phyloP scores from a whole-genome alignment of 2,888 invertebrate genomes.

The Adelphocoris suturalis region DNA sequence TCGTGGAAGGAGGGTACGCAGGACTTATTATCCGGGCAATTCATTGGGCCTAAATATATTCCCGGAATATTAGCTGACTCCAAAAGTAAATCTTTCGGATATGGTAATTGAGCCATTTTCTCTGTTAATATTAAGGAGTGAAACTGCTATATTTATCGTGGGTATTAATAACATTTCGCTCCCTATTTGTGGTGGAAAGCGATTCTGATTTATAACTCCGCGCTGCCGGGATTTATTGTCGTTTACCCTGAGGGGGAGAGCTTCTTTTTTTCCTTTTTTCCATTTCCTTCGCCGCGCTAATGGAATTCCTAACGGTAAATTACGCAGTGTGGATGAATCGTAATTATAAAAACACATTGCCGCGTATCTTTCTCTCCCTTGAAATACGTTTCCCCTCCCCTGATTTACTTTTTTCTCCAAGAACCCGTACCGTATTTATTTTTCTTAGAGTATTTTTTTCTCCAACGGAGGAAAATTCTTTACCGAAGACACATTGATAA shows the following conservation, averaged over 20 bases:
- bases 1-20: not conserved
- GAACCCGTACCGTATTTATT: conserved; percentile 10
- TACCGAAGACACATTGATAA: conserved; percentile 41
- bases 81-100: conserved; percentile 43
- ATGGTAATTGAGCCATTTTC: conserved; percentile 55
- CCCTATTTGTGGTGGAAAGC: conserved; percentile 62
- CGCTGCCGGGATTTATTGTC: conserved; percentile 61
- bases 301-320: conserved; percentile 66
- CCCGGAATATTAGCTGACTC: conserved; percentile 35
- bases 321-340: conserved; percentile 57
- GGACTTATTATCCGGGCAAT: not conserved
- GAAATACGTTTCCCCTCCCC: conserved; percentile 44
- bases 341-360: conserved; percentile 66
- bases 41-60: conserved; percentile 37
- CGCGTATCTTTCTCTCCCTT: not conserved
- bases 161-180: conserved; percentile 66
- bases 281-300: conserved; percentile 55
- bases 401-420: not conserved
- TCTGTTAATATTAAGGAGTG: conserved; percentile 53
- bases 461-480: not conserved
- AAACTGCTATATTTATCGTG: conserved; percentile 58
- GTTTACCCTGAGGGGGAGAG: conserved; percentile 8
- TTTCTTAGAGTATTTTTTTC: not conserved
- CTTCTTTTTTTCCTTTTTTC: conserved; percentile 40
- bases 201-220: conserved; percentile 62